Conservation (phyloP, 2,113 vertebrate species). For the Vireo altiloquus region DNA sequence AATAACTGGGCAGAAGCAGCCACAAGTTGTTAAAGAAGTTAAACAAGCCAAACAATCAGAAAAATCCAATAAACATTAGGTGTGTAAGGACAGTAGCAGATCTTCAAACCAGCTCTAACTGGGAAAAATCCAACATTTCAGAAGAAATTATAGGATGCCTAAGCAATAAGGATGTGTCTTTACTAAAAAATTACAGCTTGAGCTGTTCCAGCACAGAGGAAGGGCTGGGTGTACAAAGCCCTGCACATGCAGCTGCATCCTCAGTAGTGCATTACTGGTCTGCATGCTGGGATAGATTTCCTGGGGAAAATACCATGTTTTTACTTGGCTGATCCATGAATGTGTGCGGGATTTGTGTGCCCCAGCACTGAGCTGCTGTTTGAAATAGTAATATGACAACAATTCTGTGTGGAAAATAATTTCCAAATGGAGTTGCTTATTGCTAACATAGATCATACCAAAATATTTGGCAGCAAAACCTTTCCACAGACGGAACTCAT, state of each 20-base stretch:
- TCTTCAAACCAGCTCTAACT: background rate
- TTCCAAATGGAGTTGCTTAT: slow-evolving; percentile 43
- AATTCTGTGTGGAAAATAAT: background rate
- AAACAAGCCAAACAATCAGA: background rate
- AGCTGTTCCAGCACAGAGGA: background rate
- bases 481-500: background rate
- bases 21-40: background rate
- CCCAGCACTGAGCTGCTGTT: slow-evolving; percentile 12
- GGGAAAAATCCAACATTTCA: background rate
- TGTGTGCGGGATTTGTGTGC: background rate
- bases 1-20: background rate
- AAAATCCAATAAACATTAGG: background rate
- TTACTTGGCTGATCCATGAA: background rate
- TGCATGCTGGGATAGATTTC: background rate
- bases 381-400: background rate
- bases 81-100: background rate
- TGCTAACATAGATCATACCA: background rate
- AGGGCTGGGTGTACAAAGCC: background rate
- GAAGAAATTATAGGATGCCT: background rate
- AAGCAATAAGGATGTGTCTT: background rate
- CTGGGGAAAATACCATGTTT: slow-evolving; percentile 5
- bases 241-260: background rate
- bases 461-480: slow-evolving; percentile 14
- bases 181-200: background rate
- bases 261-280: background rate